Evolutionary conservation across 2,888 invertebrate genomes (phyloP).

Genomic region (Beris chalybata): DNA sequence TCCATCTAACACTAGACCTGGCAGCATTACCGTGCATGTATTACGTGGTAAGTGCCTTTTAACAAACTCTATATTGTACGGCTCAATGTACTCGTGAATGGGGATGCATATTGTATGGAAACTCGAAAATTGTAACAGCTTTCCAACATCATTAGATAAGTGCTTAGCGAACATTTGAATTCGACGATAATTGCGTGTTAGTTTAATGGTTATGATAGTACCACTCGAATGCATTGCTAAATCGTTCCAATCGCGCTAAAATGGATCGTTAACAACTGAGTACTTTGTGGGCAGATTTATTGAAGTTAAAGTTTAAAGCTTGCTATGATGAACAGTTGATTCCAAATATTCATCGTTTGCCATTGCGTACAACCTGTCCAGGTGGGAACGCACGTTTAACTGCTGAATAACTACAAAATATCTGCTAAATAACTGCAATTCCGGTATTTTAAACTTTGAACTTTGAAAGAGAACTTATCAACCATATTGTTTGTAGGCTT

Average conservation of each 20-base stretch:
- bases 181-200: conserved; percentile 19
- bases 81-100: background rate
- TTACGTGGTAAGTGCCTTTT: conserved; percentile 60
- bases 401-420: no score
- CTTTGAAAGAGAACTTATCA: no score
- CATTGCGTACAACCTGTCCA: no score
- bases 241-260: background rate
- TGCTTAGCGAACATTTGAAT: background rate
- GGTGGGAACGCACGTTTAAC: no score
- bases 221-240: conserved; percentile 11
- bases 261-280: no score
- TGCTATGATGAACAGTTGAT: no score
- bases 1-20: conserved; percentile 75
- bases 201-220: conserved; percentile 17
- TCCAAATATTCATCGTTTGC: no score
- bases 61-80: background rate
- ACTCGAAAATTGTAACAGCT: conserved; percentile 27
- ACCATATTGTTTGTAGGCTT: no score
- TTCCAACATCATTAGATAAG: conserved; percentile 11
- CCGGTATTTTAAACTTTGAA: no score
- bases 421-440: no score
- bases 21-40: conserved; percentile 75
- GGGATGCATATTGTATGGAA: conserved; percentile 14
- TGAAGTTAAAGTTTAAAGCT: no score
- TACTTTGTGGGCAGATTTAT: no score